Evolutionary conservation across 2,888 invertebrate genomes (phyloP).

Genomic region (Villa cingulata): DNA sequence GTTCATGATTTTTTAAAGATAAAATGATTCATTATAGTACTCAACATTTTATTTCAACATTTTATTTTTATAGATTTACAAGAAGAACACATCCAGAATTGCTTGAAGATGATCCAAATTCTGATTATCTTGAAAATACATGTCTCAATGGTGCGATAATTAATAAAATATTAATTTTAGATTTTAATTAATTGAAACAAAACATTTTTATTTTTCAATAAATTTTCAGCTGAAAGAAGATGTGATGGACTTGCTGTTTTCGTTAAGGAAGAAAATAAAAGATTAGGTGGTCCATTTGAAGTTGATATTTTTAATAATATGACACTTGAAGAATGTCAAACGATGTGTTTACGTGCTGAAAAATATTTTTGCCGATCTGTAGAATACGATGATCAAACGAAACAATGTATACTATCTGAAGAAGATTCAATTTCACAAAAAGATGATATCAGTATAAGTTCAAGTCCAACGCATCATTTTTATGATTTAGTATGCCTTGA

Average conservation of each 20-base stretch:
- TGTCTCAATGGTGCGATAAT: conserved; percentile 84
- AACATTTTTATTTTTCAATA: conserved; percentile 16
- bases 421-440: conserved; percentile 83
- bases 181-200: no score
- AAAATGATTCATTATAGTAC: no score
- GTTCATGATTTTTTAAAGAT: no score
- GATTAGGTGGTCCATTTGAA: conserved; percentile 76
- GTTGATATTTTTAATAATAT: conserved; percentile 76
- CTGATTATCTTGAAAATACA: conserved; percentile 82
- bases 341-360: conserved; percentile 73
- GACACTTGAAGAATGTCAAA: conserved; percentile 76
- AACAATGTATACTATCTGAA: conserved; percentile 77
- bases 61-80: conserved; percentile 45
- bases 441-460: conserved; percentile 73
- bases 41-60: no score
- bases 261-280: conserved; percentile 79
- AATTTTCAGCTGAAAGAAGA: conserved; percentile 59
- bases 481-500: conserved; percentile 81
- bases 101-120: conserved; percentile 71
- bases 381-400: conserved; percentile 75
- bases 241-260: conserved; percentile 79
- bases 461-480: conserved; percentile 73
- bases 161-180: conserved; percentile 23
- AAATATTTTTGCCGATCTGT: conserved; percentile 81
- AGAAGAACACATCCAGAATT: conserved; percentile 74